Percentiles rank a stretch among this genome's conserved stretches.
Conservation (phyloP, 92 coral and sea anemone genomes). For the Zoanthus gigantus region DNA sequence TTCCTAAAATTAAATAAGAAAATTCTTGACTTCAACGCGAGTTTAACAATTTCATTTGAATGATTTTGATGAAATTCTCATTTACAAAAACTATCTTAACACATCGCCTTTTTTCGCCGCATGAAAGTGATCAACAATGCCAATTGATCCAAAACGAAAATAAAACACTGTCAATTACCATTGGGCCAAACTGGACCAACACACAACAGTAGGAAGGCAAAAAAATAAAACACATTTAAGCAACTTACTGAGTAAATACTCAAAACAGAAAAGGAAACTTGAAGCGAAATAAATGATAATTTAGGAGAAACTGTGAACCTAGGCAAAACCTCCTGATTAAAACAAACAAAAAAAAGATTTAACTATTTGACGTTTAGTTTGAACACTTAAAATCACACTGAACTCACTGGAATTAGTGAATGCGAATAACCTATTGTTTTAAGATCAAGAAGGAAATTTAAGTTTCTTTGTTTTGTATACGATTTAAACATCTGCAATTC, state of each 20-base stretch:
- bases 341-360: not conserved
- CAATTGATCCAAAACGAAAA: not conserved
- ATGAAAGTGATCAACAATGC: not conserved
- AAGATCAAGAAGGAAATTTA: not conserved
- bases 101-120: not conserved
- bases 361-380: not conserved
- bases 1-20: not conserved
- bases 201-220: no score
- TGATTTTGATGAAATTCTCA: not conserved
- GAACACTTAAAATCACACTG: not conserved
- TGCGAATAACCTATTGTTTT: not conserved
- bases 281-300: not conserved
- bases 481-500: not conserved
- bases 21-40: not conserved
- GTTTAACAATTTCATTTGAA: not conserved
- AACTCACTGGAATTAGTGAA: not conserved
- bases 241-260: no score
- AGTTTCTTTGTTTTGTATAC: constrained; percentile 18
- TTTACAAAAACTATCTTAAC: not conserved
- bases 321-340: not conserved
- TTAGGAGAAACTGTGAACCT: not conserved
- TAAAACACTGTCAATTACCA: not conserved
- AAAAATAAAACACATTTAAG: no score
- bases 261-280: not conserved
- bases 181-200: no score